phyloP scores from a whole-genome alignment of 2,797 vertebrate genomes.

The Sparidentex hasta region DNA sequence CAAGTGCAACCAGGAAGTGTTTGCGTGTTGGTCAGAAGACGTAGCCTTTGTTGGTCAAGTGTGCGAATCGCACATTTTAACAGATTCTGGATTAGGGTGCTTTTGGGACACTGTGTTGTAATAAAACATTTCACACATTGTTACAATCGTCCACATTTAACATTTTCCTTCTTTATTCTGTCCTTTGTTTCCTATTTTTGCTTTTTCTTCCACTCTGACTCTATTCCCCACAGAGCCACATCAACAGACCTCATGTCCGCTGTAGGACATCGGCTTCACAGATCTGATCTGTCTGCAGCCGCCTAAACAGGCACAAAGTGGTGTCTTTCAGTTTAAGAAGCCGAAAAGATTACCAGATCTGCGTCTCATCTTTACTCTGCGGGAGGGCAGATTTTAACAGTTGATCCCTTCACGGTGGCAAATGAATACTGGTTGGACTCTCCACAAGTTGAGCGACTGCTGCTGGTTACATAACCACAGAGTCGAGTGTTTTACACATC shows the following conservation, averaged over 20 bases:
- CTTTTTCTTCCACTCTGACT: neutral
- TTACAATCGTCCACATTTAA: neutral
- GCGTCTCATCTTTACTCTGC: slow-evolving; percentile 38
- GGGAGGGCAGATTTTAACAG: slow-evolving; percentile 39
- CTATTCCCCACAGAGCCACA: slow-evolving; percentile 2
- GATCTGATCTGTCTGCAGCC: slow-evolving; percentile 30
- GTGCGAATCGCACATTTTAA: neutral
- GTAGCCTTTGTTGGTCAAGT: too few species aligned
- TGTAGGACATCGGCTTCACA: slow-evolving; percentile 1
- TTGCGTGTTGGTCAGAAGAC: too few species aligned
- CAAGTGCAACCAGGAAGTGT: too few species aligned
- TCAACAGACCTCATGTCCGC: neutral
- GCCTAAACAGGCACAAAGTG: slow-evolving; percentile 18
- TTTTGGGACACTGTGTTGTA: neutral
- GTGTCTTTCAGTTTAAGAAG: slow-evolving; percentile 34
- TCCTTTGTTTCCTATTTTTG: neutral
- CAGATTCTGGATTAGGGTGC: neutral
- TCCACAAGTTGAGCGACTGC: slow-evolving; percentile 24
- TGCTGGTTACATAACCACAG: slow-evolving; percentile 58
- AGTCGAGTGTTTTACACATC: slow-evolving; percentile 58
- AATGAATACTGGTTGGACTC: slow-evolving; percentile 52
- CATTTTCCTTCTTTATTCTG: neutral
- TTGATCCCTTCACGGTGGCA: slow-evolving; percentile 44
- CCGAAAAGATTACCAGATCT: slow-evolving; percentile 52
- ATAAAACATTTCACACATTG: neutral